Conservation (phyloP, 2,797 vertebrate species). For the Gila robusta region DNA sequence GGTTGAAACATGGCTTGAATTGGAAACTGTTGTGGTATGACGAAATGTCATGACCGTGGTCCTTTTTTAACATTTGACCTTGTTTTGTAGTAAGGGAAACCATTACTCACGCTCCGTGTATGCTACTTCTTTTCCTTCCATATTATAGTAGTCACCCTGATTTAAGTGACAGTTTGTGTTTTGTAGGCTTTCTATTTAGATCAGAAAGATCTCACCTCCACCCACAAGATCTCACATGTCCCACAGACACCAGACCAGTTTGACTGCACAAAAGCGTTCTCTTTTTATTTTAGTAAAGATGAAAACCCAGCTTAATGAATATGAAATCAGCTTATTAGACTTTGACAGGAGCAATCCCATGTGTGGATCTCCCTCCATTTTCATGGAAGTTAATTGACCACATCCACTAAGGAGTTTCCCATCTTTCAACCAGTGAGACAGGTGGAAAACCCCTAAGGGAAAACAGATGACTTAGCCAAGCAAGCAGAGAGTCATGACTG, state of each 20-base stretch:
- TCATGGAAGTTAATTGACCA: slow-evolving; percentile 9
- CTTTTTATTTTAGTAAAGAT: not conserved
- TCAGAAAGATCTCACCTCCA: not conserved
- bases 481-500: not conserved
- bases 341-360: not conserved
- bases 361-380: slow-evolving; percentile 1
- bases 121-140: not conserved
- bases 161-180: slow-evolving; percentile 1
- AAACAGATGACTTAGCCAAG: slow-evolving; percentile 13
- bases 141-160: not conserved
- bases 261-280: not conserved
- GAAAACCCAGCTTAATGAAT: not conserved
- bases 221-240: not conserved
- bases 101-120: not conserved
- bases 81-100: not conserved
- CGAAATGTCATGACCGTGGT: not conserved
- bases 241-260: not conserved
- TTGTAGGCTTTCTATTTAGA: not conserved
- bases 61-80: not conserved
- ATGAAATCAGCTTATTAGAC: not conserved
- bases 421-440: slow-evolving; percentile 2
- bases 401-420: slow-evolving; percentile 40
- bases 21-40: not conserved
- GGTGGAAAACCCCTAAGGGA: slow-evolving; percentile 46
- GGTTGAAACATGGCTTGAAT: not conserved